These are phyloP conservation scores for Hoplodrina ambigua DNA, from an alignment of 2,888 invertebrate genomes.

Conservation along the genomic window DNA sequence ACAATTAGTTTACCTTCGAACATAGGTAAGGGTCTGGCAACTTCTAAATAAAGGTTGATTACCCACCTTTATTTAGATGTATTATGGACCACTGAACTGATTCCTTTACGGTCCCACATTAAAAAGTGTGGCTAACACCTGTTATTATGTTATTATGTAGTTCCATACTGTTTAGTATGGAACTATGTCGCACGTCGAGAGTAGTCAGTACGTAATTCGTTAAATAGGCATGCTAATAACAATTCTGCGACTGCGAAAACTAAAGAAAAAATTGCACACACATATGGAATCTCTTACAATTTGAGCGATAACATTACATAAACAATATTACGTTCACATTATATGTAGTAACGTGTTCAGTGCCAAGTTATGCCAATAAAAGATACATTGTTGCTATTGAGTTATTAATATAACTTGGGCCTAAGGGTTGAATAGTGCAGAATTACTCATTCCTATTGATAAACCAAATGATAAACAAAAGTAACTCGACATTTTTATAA, in stretches of 20 bases:
- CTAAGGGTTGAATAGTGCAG: conserved; percentile 11
- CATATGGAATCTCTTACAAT: not conserved
- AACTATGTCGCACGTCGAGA: not conserved
- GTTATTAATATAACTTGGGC: conserved; percentile 19
- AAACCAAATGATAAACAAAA: conserved; percentile 21
- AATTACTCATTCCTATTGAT: conserved; percentile 25
- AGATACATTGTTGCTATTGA: conserved; percentile 22
- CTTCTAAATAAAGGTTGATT: not conserved
- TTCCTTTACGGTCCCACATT: not conserved
- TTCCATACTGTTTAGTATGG: too few species aligned
- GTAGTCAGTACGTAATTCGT: not conserved
- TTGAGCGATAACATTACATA: conserved; percentile 1
- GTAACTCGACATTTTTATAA: conserved; percentile 3
- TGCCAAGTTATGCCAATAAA: conserved; percentile 44
- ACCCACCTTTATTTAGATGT: too few species aligned
- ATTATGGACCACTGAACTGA: too few species aligned
- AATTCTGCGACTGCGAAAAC: not conserved
- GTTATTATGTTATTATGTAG: not conserved
- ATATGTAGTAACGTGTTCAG: conserved; percentile 1
- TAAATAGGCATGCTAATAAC: not conserved
- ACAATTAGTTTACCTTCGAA: not conserved
- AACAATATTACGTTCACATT: not conserved
- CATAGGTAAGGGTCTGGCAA: not conserved
- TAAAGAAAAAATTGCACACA: not conserved
- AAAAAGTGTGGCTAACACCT: not conserved